Evolutionary conservation across 2,113 vertebrate species (phyloP).

Genomic region (Pionites leucogaster): DNA sequence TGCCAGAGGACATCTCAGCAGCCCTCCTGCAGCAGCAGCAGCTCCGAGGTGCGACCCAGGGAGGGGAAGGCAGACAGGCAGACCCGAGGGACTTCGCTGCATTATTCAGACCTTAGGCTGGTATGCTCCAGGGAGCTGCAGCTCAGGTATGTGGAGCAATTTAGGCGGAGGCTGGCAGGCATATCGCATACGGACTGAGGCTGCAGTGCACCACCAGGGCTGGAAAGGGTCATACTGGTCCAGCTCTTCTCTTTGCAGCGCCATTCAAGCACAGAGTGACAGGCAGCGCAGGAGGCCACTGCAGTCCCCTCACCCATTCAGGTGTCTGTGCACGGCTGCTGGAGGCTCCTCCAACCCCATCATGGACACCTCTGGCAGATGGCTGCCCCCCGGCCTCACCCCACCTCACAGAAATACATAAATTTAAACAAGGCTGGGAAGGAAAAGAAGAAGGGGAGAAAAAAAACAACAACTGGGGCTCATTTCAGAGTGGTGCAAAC

Average conservation of each 20-base stretch:
- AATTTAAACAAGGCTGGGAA: not conserved
- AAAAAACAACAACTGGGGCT: not conserved
- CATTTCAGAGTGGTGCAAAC: not conserved
- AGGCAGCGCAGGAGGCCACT: accelerated
- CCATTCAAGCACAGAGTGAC: accelerated
- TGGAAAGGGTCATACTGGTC: not conserved
- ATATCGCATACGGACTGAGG: not conserved
- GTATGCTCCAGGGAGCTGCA: not conserved
- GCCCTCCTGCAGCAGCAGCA: not conserved
- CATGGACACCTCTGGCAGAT: not conserved
- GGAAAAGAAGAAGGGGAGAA: not conserved
- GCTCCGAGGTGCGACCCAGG: not conserved
- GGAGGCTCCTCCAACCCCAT: not conserved
- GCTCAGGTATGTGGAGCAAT: not conserved
- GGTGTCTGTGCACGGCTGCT: not conserved
- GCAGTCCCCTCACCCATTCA: not conserved
- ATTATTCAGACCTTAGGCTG: not conserved
- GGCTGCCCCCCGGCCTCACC: not conserved
- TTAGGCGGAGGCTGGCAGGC: not conserved
- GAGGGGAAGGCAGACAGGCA: not conserved
- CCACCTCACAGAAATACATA: not conserved
- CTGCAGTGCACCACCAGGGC: not conserved
- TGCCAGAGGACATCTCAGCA: not conserved
- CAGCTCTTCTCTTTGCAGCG: not conserved
- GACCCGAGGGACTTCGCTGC: not conserved